Evolutionary conservation across 2,797 vertebrate species (phyloP), one percentile per base, ranked within the genome.

Genomic region (Trachurus trachurus): DNA sequence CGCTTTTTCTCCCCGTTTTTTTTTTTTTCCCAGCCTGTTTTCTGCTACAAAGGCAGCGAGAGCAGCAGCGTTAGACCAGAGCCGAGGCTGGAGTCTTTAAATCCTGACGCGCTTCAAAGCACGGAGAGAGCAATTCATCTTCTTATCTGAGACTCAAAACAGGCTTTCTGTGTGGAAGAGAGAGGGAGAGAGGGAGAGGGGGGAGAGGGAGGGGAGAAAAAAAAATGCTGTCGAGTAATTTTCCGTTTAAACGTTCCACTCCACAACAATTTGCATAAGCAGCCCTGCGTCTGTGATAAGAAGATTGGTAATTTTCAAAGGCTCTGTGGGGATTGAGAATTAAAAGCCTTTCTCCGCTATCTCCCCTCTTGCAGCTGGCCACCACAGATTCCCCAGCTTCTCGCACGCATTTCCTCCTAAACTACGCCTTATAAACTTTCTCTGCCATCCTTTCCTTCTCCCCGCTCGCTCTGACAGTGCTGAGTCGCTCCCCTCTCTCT

Each of bases 231-330:
- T 95, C 94, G 96, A 96, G 96, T 95, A 96, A 97, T 97, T 96
- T 96, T 96, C 96, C 96, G 95, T 97, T 96, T 97, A 96, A 96
- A 95, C 90, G 94, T 97, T 96, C 95, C 96, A 96, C 96, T 97
- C 96, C 96, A 96, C 95, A 96, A 96, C 95, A 95, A 96, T 96
- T 96, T 96, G 96, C 96, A 96, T 97, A 97, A 97, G 96, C 95
- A 97, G 96, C 94, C 94, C 95, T 95, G 96, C 94, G 95, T 95
- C 95, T 95, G 95, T 96, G 96, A 97, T 97, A 97, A 97, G 96
- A 96, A 96, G 96, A 97, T 96, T 95, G 96, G 96, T 97, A 97
- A 97, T 97, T 97, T 97, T 96, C 96, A 96, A 96, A 95, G 91
- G 93, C 95, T 95, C 95, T 95, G 95, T 93, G 91, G 94, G 95